Percentiles rank a stretch among this genome's conserved stretches.
These are phyloP conservation scores for Drosophila carrolli DNA, from an alignment of 1,140 invertebrate species.

Conservation along the genomic window DNA sequence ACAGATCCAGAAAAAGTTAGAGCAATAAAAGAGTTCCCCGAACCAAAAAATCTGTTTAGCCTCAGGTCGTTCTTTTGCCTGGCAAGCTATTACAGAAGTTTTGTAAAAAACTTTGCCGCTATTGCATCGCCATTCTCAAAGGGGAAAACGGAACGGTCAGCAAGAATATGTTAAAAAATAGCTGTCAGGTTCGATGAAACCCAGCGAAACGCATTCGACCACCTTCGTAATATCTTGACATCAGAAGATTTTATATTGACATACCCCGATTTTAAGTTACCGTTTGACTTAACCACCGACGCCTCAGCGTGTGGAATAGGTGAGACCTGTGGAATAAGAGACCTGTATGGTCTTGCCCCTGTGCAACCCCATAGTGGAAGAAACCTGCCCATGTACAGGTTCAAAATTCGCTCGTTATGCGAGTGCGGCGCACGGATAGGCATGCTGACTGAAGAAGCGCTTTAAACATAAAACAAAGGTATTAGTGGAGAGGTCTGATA, in stretches of 20 bases:
- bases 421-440: no score
- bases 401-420: no score
- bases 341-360: no score
- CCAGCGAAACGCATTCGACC: constrained; percentile 13
- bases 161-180: constrained; percentile 14
- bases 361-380: no score
- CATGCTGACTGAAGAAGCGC: no score
- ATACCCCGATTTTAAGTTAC: constrained; percentile 18
- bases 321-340: no score
- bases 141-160: constrained; percentile 17
- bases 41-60: constrained; percentile 8
- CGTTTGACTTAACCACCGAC: constrained; percentile 33
- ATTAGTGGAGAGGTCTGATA: no score
- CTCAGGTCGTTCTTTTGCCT: not conserved
- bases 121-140: constrained; percentile 17
- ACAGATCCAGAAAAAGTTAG: no score
- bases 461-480: no score
- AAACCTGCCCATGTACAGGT: no score
- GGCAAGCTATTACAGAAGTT: not conserved
- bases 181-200: constrained; percentile 5
- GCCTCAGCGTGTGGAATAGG: no score
- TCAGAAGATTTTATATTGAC: constrained; percentile 25
- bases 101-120: constrained; percentile 17
- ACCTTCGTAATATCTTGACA: constrained; percentile 17
- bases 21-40: no score